phyloP scores from a whole-genome alignment of 2,888 invertebrate genomes.

The Ectemnius cavifrons region DNA sequence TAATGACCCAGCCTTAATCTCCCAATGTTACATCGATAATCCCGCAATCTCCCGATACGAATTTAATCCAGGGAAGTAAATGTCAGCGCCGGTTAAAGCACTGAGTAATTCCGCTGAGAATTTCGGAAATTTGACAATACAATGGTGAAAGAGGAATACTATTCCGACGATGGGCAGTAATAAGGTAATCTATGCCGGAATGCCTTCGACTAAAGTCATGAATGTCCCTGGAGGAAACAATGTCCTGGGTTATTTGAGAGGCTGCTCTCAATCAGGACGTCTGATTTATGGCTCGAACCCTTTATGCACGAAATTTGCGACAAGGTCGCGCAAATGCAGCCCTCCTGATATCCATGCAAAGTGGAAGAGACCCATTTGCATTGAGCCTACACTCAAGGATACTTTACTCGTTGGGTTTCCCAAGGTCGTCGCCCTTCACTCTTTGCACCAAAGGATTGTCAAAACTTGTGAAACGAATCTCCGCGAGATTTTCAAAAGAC shows the following conservation, averaged over 20 bases:
- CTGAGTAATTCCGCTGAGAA: neutral
- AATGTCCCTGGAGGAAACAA: slow-evolving; percentile 4
- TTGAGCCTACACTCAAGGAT: slow-evolving; percentile 55
- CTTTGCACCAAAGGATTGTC: too few relatives aligned
- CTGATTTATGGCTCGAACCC: slow-evolving; percentile 72
- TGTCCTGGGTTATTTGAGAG: slow-evolving; percentile 21
- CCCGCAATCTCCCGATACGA: slow-evolving; percentile 40
- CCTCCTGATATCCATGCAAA: slow-evolving; percentile 50
- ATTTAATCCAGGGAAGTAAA: slow-evolving; percentile 19
- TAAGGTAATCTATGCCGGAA: slow-evolving; percentile 2
- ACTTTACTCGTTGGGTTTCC: slow-evolving; percentile 34
- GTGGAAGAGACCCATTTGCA: slow-evolving; percentile 51
- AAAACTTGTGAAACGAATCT: too few relatives aligned
- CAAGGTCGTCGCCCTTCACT: slow-evolving; percentile 10
- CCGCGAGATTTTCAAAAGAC: too few relatives aligned
- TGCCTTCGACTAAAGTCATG: neutral
- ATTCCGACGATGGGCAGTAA: neutral
- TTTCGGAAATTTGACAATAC: neutral
- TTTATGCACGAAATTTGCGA: slow-evolving; percentile 70
- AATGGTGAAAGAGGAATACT: neutral
- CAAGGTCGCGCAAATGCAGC: slow-evolving; percentile 61
- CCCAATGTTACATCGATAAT: slow-evolving; percentile 61
- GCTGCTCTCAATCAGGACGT: slow-evolving; percentile 20
- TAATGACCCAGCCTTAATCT: slow-evolving; percentile 64
- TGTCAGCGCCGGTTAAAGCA: neutral